Conservation (phyloP, 2,888 invertebrate species). For the Automeris io region DNA sequence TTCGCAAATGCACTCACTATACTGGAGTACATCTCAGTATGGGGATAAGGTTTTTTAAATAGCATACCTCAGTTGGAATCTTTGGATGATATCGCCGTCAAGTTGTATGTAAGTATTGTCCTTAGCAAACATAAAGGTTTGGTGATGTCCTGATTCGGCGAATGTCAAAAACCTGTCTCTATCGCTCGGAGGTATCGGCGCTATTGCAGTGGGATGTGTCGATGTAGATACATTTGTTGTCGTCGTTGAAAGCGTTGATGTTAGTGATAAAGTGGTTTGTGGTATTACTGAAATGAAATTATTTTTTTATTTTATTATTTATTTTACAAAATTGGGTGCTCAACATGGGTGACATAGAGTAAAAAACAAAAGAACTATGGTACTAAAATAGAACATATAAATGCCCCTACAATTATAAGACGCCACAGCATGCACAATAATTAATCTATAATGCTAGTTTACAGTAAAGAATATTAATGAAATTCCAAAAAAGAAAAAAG, state of each 20-base stretch:
- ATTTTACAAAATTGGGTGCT: no score
- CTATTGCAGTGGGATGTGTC: conserved; percentile 64
- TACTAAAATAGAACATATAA: no score
- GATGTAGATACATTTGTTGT: conserved; percentile 66
- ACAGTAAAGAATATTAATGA: no score
- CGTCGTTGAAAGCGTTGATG: conserved; percentile 43
- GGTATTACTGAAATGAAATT: conserved; percentile 42
- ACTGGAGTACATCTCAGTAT: no score
- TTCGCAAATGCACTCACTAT: no score
- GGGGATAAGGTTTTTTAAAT: not conserved
- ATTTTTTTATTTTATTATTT: no score
- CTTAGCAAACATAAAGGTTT: conserved; percentile 94
- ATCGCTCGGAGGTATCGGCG: conserved; percentile 83
- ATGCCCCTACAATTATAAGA: no score
- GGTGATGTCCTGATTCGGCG: conserved; percentile 88
- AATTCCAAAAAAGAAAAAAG: no score
- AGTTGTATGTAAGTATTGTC: conserved; percentile 94
- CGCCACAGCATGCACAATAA: no score
- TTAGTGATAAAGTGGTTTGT: conserved; percentile 48
- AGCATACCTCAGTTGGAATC: conserved; percentile 90
- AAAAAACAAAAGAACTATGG: no score
- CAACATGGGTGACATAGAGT: no score
- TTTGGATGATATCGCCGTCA: conserved; percentile 92
- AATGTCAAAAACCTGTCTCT: conserved; percentile 89
- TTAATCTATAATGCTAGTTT: no score